phyloP scores from a whole-genome alignment of 1,140 invertebrate genomes.

The Hypsibius dujardini region DNA sequence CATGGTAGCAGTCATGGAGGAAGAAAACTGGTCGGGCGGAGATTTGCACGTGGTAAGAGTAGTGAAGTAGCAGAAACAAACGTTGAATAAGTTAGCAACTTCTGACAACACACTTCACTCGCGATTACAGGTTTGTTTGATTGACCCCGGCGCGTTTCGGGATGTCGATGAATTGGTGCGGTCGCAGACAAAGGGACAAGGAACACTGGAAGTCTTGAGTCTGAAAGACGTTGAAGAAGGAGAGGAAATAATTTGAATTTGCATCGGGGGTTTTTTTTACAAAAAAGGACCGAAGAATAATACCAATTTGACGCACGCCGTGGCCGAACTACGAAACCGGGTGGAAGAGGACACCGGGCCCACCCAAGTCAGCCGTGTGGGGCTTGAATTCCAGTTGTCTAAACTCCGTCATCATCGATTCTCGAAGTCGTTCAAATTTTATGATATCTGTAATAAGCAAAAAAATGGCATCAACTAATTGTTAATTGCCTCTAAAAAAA shows the following conservation, averaged over 20 bases:
- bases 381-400: neutral
- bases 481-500: too few relatives aligned
- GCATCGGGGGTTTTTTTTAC: neutral
- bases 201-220: conserved; percentile 65
- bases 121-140: conserved; percentile 47
- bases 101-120: too few relatives aligned
- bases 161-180: conserved; percentile 64
- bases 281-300: too few relatives aligned
- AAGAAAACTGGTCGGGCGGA: conserved; percentile 57
- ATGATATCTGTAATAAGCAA: neutral
- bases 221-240: conserved; percentile 78
- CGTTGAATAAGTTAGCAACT: too few relatives aligned
- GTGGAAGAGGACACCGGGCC: conserved; percentile 10
- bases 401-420: conserved; percentile 7
- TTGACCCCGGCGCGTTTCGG: conserved; percentile 80
- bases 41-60: conserved; percentile 48
- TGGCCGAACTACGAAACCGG: neutral
- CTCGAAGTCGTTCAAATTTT: conserved; percentile 15
- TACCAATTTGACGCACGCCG: too few relatives aligned
- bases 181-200: conserved; percentile 65
- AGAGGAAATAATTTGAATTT: conserved; percentile 48
- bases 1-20: conserved; percentile 52
- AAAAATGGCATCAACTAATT: neutral
- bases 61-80: neutral
- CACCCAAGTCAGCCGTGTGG: neutral